Conservation (phyloP, 2,797 vertebrate species). For the Alauda arvensis region DNA sequence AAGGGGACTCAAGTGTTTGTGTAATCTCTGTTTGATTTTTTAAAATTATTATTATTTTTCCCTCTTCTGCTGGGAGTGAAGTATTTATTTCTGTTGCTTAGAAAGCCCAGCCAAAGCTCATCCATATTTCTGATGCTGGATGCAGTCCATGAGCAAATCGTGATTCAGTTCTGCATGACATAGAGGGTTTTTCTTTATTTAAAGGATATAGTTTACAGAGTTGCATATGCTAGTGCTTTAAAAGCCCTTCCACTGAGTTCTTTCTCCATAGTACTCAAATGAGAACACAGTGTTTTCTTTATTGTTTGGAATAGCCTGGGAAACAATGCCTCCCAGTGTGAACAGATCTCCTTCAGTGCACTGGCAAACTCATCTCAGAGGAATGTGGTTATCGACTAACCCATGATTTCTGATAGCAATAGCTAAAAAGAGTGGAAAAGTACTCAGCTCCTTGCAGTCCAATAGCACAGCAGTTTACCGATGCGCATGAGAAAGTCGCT, state of each 20-base stretch:
- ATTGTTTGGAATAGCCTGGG: constrained; percentile 60
- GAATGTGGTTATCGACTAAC: constrained; percentile 64
- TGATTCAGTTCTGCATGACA: constrained; percentile 9
- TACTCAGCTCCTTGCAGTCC: constrained; percentile 37
- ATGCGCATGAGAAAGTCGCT: neutral
- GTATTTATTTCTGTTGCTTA: constrained; percentile 4
- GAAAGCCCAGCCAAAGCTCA: constrained; percentile 13
- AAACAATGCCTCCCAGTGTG: constrained; percentile 65
- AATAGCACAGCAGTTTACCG: constrained; percentile 15
- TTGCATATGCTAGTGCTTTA: constrained; percentile 32
- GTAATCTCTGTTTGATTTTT: neutral
- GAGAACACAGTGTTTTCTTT: constrained; percentile 55
- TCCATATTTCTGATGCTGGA: constrained; percentile 27
- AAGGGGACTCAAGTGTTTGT: neutral
- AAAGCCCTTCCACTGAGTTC: constrained; percentile 31
- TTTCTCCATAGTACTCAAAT: constrained; percentile 43
- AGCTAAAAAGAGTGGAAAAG: constrained; percentile 61
- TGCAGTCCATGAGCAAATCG: neutral
- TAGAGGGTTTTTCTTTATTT: constrained; percentile 26
- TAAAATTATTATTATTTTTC: neutral
- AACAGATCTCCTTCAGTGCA: constrained; percentile 52
- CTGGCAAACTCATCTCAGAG: constrained; percentile 55
- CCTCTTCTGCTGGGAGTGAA: neutral
- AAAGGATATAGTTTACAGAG: constrained; percentile 15
- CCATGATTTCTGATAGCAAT: constrained; percentile 61